Evolutionary conservation across 2,888 invertebrate genomes (phyloP).

Genomic region (Arctia plantaginis): DNA sequence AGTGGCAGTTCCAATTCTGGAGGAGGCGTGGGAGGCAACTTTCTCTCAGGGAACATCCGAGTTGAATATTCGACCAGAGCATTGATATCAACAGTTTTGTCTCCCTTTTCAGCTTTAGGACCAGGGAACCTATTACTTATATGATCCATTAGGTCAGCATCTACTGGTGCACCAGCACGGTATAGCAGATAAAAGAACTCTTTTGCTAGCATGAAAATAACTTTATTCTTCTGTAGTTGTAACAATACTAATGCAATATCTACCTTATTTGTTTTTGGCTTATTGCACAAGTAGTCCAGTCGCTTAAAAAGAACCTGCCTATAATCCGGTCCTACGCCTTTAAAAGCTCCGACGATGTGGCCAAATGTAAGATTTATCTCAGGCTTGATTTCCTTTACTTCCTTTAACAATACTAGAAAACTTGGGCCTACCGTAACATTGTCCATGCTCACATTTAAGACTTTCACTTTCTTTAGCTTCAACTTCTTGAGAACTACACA

Average conservation of each 20-base stretch:
- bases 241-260: constrained; percentile 65
- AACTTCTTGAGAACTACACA: constrained; percentile 58
- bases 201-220: constrained; percentile 52
- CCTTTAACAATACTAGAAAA: constrained; percentile 56
- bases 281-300: too few species aligned
- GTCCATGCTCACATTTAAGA: constrained; percentile 63
- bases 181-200: constrained; percentile 43
- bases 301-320: constrained; percentile 68
- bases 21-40: constrained; percentile 67
- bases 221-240: constrained; percentile 60
- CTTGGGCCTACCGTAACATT: constrained; percentile 61
- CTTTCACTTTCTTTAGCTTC: constrained; percentile 52
- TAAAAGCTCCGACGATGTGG: constrained; percentile 47
- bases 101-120: constrained; percentile 52
- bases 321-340: constrained; percentile 54
- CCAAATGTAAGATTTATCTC: constrained; percentile 64
- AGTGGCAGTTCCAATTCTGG: constrained; percentile 51
- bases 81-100: constrained; percentile 60
- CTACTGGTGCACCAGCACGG: constrained; percentile 51
- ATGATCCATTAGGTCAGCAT: constrained; percentile 62
- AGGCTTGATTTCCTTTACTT: constrained; percentile 51
- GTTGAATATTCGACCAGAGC: constrained; percentile 63
- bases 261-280: constrained; percentile 54
- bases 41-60: constrained; percentile 72
- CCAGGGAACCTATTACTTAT: constrained; percentile 61